These are phyloP conservation scores for Ganaspis sp. DNA, from an alignment of 1,140 invertebrate species.

Conservation along the genomic window DNA sequence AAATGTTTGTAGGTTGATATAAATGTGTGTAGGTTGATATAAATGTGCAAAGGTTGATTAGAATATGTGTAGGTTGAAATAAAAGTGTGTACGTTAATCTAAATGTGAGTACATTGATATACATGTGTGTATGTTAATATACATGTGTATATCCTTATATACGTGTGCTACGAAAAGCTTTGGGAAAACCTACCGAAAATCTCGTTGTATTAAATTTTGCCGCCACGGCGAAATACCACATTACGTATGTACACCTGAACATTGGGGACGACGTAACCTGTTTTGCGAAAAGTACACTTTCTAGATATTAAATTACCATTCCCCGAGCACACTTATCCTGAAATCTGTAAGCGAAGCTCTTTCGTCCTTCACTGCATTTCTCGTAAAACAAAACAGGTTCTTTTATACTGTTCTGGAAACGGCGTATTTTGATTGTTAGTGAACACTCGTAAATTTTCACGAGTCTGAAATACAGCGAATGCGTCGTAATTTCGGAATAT, in stretches of 20 bases:
- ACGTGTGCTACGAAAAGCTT: conserved; percentile 38
- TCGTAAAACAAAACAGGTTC: conserved; percentile 21
- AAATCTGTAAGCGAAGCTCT: conserved; percentile 24
- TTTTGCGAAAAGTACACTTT: conserved; percentile 42
- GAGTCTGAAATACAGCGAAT: background rate
- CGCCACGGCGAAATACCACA: conserved; percentile 37
- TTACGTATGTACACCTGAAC: conserved; percentile 42
- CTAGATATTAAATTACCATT: conserved; percentile 37
- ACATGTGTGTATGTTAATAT: no score
- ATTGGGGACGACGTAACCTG: conserved; percentile 32
- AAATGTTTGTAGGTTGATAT: no score
- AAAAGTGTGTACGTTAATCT: no score
- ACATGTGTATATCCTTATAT: no score
- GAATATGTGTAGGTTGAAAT: no score
- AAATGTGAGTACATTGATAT: no score
- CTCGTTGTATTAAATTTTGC: conserved; percentile 44
- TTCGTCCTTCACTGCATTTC: conserved; percentile 3
- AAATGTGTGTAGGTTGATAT: no score
- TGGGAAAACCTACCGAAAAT: conserved; percentile 46
- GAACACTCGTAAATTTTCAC: conserved; percentile 17
- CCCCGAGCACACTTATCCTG: conserved; percentile 9
- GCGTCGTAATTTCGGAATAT: background rate
- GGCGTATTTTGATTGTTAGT: conserved; percentile 28
- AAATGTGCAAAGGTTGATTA: no score
- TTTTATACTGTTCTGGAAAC: conserved; percentile 20